phyloP scores from a whole-genome alignment of 1,140 invertebrate species.

The Philopotamus ludificatus region DNA sequence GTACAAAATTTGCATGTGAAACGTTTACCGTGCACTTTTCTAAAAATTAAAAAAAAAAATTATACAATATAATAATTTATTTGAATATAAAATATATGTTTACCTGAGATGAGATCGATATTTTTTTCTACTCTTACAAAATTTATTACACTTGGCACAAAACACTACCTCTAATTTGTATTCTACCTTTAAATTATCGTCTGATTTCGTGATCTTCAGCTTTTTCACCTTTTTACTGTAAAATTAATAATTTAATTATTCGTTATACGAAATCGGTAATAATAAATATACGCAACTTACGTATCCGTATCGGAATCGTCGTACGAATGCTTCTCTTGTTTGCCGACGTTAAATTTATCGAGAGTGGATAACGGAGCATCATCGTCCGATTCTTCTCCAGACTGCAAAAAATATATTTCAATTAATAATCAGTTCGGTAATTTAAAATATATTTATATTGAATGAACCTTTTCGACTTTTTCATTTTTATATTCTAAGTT shows the following conservation, averaged over 20 bases:
- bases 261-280: background rate
- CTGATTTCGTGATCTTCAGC: slow-evolving; percentile 14
- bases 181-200: slow-evolving; percentile 18
- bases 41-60: slow-evolving; percentile 15
- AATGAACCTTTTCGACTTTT: background rate
- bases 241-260: background rate
- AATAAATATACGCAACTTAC: background rate
- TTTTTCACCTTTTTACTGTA: slow-evolving; percentile 25
- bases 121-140: slow-evolving; percentile 20
- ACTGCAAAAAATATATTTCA: slow-evolving; percentile 20
- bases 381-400: slow-evolving; percentile 32
- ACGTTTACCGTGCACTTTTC: slow-evolving; percentile 60
- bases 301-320: background rate
- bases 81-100: too few relatives aligned
- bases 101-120: slow-evolving; percentile 25
- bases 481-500: background rate
- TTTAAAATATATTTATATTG: background rate
- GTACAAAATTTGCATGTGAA: slow-evolving; percentile 70
- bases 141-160: slow-evolving; percentile 29
- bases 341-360: slow-evolving; percentile 16
- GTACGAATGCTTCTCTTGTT: background rate
- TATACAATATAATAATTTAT: background rate
- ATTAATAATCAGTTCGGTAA: background rate
- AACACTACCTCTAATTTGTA: background rate
- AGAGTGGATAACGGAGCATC: slow-evolving; percentile 28